These are phyloP conservation scores for Acronicta aceris DNA, from an alignment of 2,888 invertebrate species.

Conservation along the genomic window DNA sequence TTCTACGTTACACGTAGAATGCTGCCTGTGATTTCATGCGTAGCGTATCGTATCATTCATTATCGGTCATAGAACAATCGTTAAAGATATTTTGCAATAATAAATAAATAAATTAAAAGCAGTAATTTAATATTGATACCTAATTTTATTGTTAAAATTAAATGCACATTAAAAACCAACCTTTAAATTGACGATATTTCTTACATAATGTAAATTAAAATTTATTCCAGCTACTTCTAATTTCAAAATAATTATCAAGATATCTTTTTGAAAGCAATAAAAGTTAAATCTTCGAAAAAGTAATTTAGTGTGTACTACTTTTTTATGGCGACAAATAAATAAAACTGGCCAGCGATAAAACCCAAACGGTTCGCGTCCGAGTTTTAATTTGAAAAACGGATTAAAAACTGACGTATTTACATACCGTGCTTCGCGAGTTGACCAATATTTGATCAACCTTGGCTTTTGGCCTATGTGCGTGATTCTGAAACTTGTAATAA, in stretches of 20 bases:
- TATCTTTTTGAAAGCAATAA: background rate
- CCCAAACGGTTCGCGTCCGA: conserved; percentile 68
- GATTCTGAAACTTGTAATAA: background rate
- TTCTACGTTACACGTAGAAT: too few relatives aligned
- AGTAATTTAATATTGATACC: background rate
- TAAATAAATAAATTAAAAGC: background rate
- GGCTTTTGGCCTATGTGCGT: conserved; percentile 2
- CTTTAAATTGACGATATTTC: background rate
- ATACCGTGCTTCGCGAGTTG: conserved; percentile 49
- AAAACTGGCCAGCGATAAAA: conserved; percentile 59
- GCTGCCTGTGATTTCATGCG: background rate
- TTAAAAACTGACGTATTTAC: conserved; percentile 74
- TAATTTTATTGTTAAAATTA: background rate
- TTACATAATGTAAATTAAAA: background rate
- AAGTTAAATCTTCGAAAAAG: conserved; percentile 13
- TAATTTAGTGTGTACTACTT: conserved; percentile 21
- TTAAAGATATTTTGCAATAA: background rate
- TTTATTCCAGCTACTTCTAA: background rate
- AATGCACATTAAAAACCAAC: background rate
- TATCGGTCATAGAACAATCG: background rate
- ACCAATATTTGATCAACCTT: conserved; percentile 40
- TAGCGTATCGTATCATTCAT: too few relatives aligned
- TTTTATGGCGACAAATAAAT: conserved; percentile 44
- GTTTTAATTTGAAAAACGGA: conserved; percentile 76
- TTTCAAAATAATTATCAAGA: conserved; percentile 2